Percentiles rank a stretch among this genome's conserved stretches.
These are phyloP conservation scores for Novumbra hubbsi DNA, from an alignment of 2,797 vertebrate genomes.

Conservation along the genomic window DNA sequence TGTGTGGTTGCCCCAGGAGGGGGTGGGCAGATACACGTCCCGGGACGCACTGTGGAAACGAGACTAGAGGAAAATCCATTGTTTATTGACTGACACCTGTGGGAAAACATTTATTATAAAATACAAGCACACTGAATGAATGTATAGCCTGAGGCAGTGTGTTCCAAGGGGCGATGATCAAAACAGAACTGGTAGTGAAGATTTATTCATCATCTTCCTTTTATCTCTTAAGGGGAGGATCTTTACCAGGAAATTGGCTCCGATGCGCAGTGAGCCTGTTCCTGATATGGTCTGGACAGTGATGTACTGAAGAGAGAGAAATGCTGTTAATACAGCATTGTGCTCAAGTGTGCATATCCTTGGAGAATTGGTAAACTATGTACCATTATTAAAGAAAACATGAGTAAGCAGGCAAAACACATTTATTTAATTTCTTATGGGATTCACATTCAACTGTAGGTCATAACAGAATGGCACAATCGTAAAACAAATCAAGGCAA, in stretches of 20 bases:
- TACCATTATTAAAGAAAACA: too few relatives aligned
- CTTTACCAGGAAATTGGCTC: slow-evolving; percentile 91
- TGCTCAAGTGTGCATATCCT: too few relatives aligned
- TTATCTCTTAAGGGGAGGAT: slow-evolving; percentile 17
- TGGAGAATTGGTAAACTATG: too few relatives aligned
- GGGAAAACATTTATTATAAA: background rate
- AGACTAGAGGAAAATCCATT: slow-evolving; percentile 68
- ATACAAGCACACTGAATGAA: background rate
- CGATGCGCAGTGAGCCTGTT: slow-evolving; percentile 91
- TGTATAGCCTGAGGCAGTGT: background rate
- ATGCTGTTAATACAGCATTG: slow-evolving; percentile 11
- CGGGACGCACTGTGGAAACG: slow-evolving; percentile 85
- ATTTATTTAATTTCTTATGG: too few relatives aligned
- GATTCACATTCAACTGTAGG: too few relatives aligned
- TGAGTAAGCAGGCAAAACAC: too few relatives aligned
- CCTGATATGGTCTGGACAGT: slow-evolving; percentile 97
- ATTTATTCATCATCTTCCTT: background rate
- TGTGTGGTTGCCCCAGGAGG: slow-evolving; percentile 97
- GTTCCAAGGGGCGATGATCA: background rate
- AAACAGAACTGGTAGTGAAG: background rate
- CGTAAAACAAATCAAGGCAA: too few relatives aligned
- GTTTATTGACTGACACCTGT: background rate
- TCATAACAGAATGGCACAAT: too few relatives aligned
- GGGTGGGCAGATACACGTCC: slow-evolving; percentile 93
- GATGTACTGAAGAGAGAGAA: slow-evolving; percentile 74